phyloP scores from a whole-genome alignment of 2,113 vertebrate genomes.

The Varanus salvator region DNA sequence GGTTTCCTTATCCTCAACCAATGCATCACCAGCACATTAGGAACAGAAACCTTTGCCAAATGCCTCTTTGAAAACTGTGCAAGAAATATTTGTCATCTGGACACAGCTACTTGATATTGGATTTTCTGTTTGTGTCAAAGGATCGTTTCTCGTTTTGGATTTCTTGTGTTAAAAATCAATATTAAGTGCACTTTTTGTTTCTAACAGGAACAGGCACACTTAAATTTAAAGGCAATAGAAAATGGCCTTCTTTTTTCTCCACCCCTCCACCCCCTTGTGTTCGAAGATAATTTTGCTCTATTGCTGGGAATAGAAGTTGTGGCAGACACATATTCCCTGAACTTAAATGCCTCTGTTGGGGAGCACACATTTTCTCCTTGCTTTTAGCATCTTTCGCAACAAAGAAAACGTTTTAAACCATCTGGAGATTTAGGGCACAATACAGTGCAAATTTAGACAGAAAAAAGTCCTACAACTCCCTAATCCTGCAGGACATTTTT shows the following conservation, averaged over 20 bases:
- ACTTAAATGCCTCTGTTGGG: background rate
- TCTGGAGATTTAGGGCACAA: background rate
- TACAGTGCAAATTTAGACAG: too few relatives aligned
- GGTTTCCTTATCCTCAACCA: background rate
- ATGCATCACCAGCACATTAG: background rate
- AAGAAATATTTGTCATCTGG: background rate
- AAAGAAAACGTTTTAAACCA: background rate
- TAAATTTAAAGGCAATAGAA: conserved; percentile 10
- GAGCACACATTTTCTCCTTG: background rate
- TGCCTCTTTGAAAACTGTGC: background rate
- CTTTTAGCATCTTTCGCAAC: background rate
- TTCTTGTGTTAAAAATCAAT: conserved; percentile 20
- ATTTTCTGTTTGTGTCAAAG: conserved; percentile 19
- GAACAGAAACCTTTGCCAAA: background rate
- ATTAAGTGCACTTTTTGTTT: conserved; percentile 3
- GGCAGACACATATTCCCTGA: background rate
- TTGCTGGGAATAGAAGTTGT: background rate
- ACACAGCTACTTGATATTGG: background rate
- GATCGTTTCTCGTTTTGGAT: background rate
- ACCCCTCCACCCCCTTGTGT: background rate
- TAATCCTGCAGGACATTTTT: too few relatives aligned
- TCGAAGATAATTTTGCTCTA: background rate
- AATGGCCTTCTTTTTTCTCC: background rate
- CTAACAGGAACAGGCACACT: background rate
- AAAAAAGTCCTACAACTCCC: too few relatives aligned